Base-by-base conservation (phyloP, 2,888 invertebrate species). In the Adelphocoris suturalis region DNA sequence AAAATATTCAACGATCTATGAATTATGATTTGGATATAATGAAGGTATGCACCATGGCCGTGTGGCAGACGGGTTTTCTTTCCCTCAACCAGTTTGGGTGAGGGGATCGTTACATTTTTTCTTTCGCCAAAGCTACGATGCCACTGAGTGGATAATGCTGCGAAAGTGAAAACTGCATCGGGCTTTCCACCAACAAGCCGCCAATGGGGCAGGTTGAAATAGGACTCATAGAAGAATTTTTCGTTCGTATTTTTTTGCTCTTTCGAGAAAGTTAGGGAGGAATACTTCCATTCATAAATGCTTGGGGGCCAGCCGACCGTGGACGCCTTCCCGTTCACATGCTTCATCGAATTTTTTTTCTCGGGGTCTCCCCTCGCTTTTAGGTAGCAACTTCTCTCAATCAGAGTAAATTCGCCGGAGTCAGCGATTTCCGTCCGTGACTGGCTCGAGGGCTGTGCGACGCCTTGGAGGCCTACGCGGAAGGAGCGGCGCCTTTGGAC, bases 81-180 rank as follows among this genome's bases (percentile, higher is more conserved):
- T 4, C 37, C 37, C 3, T 37, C 37, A 37, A 37, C 37, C 37
- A 37, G 37, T 37, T 37, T 7, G 37, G 37, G 37, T 37, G 7
- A 37, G 7, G 3, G 7, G 37, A 4, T 37, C 7, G 37, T 7
- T 37, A 4, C 37, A 37, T 37, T 37, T 37, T 37, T 37, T 37
- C 37, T 37, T 37, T 2, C 2, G 37, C 37, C 37, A n/a, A n/a
- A n/a, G n/a, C n/a, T 61, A 61, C 23, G 68, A 68, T 68, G n/a
- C 61, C n/a, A 16, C 61, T 61, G 61, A 68, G 68, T 23, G 68
- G 68, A 68, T 68, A 68, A 68, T 19, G 11, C 68, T 23, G 23
- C 68, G 68, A 68, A 68, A 68, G 68, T 23, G 68, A 68, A 68
- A 68, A 68, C 68, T 68, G 68, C 68, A 68, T 68, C 68, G 19